Evolutionary conservation across 2,113 vertebrate genomes (phyloP), one percentile per base, ranked within the genome.

Genomic region (Lonchura striata): DNA sequence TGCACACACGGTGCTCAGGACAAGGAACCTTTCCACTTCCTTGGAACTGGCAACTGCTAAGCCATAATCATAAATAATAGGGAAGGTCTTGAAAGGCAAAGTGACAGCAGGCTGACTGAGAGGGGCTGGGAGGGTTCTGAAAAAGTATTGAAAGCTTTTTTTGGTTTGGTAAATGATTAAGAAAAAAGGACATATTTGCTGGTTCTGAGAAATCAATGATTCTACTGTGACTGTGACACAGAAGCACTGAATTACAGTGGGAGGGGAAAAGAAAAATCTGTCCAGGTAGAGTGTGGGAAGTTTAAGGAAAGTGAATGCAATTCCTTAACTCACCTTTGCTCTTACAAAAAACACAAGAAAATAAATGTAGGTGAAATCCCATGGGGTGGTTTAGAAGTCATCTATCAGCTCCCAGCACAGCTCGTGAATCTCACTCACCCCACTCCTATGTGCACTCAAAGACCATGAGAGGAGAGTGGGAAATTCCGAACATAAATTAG

Each of bases 31-130:
- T 86, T 94, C 41, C 3, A 71, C 83, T 93, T 95, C 91, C 74
- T 37, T 90, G 93, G 90, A 96, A 91, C 82, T 87, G 85, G 78
- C 63, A 82, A 54, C 23, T 14, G 59, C 90, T 77, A 44, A 63
- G 30, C 70, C 22, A 52, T 15, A 69, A 59, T 54, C 76, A 94
- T 77, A 91, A 94, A 87, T 76, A 89, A 65, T 8, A 47, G 75
- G 39, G 44, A 54, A 57, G 64, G 18, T 52, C 63, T 88, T 18
- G 33, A 88, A 77, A 85, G 35, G 71, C 28, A 44, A 66, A 66
- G 52, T 44, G 47, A 42, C 66, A 90, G 4, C 63, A n/a, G 49
- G 8, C 10, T 49, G 54, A 4, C 10, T 64, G 65, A 91, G 53
- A 68, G 28, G n/a, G 53, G 20, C 28, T 65, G 53, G 24, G 30